Conservation (phyloP, 2,797 vertebrate species). For the Gallinago solitaria region DNA sequence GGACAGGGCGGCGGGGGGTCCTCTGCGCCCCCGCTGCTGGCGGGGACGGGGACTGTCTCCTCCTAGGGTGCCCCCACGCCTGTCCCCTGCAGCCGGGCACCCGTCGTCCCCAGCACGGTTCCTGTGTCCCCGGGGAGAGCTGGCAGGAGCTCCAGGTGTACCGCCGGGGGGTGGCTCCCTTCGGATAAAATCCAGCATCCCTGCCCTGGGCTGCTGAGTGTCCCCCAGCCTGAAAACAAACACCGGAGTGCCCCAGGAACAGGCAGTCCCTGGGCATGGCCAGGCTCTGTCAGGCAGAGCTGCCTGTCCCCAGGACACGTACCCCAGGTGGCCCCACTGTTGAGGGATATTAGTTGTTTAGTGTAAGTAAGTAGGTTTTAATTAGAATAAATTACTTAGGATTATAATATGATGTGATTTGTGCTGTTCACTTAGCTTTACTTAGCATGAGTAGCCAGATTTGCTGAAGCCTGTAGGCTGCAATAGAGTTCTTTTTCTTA, state of each 20-base stretch:
- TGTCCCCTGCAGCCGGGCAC: neutral
- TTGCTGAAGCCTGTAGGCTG: neutral
- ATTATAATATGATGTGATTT: neutral
- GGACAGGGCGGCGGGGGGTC: neutral
- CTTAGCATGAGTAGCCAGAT: neutral
- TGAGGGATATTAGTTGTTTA: neutral
- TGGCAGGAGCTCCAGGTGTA: neutral
- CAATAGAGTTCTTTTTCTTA: neutral
- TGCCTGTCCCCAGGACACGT: neutral
- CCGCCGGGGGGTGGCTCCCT: neutral
- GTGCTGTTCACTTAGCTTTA: neutral
- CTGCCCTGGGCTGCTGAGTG: neutral
- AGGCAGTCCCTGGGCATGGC: neutral
- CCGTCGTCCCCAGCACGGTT: fast-evolving
- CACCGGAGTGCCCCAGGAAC: neutral
- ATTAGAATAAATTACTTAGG: neutral
- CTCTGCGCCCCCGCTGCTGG: neutral
- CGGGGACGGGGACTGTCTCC: neutral
- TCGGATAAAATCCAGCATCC: neutral
- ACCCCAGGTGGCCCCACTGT: neutral
- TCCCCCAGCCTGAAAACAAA: neutral
- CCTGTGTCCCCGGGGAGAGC: neutral
- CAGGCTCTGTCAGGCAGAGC: neutral
- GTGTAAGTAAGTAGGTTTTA: neutral
- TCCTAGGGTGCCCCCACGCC: neutral